Conservation (phyloP, 2,888 invertebrate genomes). For the Holacanthella duospinosa region DNA sequence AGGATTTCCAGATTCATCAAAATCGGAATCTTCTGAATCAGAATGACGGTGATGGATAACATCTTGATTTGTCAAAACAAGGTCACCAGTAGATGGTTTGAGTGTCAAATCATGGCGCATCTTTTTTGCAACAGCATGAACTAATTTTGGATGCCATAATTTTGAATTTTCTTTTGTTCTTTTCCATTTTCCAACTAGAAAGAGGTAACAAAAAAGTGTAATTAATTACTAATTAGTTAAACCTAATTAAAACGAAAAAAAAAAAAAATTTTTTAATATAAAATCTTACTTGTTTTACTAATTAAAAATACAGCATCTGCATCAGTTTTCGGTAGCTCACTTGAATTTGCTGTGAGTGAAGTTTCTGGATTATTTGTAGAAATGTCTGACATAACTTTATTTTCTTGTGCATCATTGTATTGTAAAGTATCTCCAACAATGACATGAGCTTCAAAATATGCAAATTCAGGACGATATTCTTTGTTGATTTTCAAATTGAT, state of each 20-base stretch:
- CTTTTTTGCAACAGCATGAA: not conserved
- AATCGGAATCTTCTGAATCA: not conserved
- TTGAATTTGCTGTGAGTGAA: no score
- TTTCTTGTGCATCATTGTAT: not conserved
- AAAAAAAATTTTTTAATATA: not conserved
- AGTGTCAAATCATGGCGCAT: not conserved
- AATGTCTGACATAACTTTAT: not conserved
- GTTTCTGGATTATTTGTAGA: not conserved
- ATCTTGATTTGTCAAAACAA: not conserved
- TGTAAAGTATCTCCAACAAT: not conserved
- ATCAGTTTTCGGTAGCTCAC: no score
- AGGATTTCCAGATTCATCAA: not conserved
- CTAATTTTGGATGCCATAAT: not conserved
- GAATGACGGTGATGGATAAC: not conserved
- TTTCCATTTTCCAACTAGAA: not conserved
- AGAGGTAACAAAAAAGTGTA: not conserved
- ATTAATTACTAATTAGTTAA: no score
- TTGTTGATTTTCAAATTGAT: constrained; percentile 20
- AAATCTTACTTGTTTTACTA: not conserved
- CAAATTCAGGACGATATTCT: constrained; percentile 4
- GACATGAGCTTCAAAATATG: not conserved
- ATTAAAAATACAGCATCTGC: no score
- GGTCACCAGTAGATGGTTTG: not conserved
- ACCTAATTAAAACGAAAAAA: no score
- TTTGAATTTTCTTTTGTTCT: not conserved